Evolutionary conservation across 2,888 invertebrate species (phyloP).

Genomic region (Latrodectus hesperus): DNA sequence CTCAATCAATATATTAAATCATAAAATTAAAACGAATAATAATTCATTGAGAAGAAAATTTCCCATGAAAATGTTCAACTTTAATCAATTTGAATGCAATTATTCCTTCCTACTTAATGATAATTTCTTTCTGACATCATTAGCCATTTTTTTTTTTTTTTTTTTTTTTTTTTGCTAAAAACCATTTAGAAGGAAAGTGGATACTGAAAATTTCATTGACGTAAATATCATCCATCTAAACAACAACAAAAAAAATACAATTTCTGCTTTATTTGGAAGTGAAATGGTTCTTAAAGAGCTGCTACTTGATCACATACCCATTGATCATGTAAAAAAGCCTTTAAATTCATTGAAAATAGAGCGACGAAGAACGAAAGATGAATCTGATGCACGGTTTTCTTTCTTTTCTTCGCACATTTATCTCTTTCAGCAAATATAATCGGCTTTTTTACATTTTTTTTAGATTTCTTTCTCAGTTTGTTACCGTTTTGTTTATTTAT

Average conservation of each 20-base stretch:
- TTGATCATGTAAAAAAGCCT: constrained; percentile 61
- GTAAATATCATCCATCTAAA: constrained; percentile 46
- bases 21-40: too few species aligned
- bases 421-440: constrained; percentile 56
- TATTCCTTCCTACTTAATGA: too few species aligned
- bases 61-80: too few species aligned
- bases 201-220: constrained; percentile 41
- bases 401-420: constrained; percentile 27
- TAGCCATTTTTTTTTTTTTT: too few species aligned
- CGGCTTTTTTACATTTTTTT: constrained; percentile 49
- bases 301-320: constrained; percentile 61
- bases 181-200: constrained; percentile 6
- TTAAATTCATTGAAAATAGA: constrained; percentile 54
- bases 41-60: too few species aligned
- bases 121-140: too few species aligned
- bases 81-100: too few species aligned
- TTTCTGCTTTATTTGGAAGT: constrained; percentile 22
- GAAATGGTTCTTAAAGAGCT: constrained; percentile 65
- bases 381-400: constrained; percentile 61
- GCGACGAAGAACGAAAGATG: constrained; percentile 43
- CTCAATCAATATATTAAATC: too few species aligned
- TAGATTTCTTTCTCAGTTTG: constrained; percentile 22
- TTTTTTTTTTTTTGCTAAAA: too few species aligned
- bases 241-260: constrained; percentile 24
- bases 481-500: neutral